phyloP scores from a whole-genome alignment of 2,797 vertebrate genomes.

The Xenopus petersii region DNA sequence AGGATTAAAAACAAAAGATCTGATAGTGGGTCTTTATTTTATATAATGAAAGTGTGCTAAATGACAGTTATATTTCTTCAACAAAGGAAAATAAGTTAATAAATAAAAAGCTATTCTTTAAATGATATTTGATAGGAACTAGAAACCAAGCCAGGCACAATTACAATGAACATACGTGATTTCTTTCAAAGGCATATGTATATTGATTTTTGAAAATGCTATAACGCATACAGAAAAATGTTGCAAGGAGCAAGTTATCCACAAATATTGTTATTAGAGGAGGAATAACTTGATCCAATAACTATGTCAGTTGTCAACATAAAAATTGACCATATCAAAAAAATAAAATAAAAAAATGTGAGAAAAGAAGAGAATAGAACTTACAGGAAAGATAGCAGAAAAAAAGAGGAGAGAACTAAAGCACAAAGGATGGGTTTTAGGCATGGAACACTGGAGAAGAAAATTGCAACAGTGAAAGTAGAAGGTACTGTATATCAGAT shows the following conservation, averaged over 20 bases:
- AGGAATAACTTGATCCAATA: too few species aligned
- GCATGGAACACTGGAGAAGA: too few species aligned
- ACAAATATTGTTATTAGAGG: not conserved
- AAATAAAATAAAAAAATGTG: too few species aligned
- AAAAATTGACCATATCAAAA: too few species aligned
- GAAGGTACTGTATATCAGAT: too few species aligned
- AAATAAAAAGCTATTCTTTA: not conserved
- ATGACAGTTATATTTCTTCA: conserved; percentile 3
- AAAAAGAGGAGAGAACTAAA: too few species aligned
- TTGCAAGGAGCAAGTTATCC: conserved; percentile 6
- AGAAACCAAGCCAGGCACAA: conserved; percentile 12
- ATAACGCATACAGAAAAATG: conserved; percentile 13
- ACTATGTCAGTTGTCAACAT: too few species aligned
- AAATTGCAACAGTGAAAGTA: too few species aligned
- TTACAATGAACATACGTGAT: not conserved
- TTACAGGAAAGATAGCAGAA: too few species aligned
- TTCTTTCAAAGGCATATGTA: conserved; percentile 22
- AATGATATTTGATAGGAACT: conserved; percentile 1
- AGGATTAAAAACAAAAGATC: conserved; percentile 40
- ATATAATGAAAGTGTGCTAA: conserved; percentile 18
- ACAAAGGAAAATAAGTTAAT: not conserved
- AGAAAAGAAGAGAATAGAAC: too few species aligned
- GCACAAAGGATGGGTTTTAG: too few species aligned
- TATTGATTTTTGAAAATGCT: conserved; percentile 26
- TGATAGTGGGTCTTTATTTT: conserved; percentile 32